Evolutionary conservation across 2,888 invertebrate species (phyloP).

Genomic region (Eudasyphora cyanicolor): DNA sequence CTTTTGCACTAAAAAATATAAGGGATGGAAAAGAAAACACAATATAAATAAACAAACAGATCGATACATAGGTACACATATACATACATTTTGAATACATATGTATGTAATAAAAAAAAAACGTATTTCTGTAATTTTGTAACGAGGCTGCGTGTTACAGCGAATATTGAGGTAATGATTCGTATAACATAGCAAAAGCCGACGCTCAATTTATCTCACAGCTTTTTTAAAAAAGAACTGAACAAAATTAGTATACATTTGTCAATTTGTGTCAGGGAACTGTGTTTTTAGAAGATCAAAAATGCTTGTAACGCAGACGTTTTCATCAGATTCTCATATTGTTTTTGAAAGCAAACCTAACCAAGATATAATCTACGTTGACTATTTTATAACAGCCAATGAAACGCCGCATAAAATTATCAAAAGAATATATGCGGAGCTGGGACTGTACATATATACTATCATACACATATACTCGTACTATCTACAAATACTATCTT

Average conservation of each 20-base stretch:
- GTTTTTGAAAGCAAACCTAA: conserved; percentile 67
- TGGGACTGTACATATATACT: conserved; percentile 75
- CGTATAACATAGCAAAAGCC: conserved; percentile 80
- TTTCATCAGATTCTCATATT: conserved; percentile 72
- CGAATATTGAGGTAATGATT: conserved; percentile 71
- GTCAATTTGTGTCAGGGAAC: conserved; percentile 47
- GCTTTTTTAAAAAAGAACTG: conserved; percentile 65
- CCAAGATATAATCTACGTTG: conserved; percentile 72
- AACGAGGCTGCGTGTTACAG: conserved; percentile 79
- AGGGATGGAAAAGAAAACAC: conserved; percentile 14
- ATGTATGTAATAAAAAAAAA: background rate
- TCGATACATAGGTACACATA: background rate
- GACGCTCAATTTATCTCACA: conserved; percentile 77
- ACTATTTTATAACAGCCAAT: conserved; percentile 76
- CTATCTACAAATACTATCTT: too few species aligned
- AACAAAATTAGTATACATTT: conserved; percentile 25
- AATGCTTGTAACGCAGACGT: conserved; percentile 72
- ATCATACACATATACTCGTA: background rate
- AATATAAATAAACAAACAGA: conserved; percentile 36
- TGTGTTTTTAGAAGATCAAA: background rate
- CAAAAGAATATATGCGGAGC: conserved; percentile 75
- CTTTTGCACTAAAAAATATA: conserved; percentile 83
- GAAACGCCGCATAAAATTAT: conserved; percentile 76
- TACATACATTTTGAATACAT: background rate
- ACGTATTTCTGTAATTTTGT: conserved; percentile 68